These are phyloP conservation scores for Electrophaes corylata DNA, from an alignment of 2,888 invertebrate species.

Conservation along the genomic window DNA sequence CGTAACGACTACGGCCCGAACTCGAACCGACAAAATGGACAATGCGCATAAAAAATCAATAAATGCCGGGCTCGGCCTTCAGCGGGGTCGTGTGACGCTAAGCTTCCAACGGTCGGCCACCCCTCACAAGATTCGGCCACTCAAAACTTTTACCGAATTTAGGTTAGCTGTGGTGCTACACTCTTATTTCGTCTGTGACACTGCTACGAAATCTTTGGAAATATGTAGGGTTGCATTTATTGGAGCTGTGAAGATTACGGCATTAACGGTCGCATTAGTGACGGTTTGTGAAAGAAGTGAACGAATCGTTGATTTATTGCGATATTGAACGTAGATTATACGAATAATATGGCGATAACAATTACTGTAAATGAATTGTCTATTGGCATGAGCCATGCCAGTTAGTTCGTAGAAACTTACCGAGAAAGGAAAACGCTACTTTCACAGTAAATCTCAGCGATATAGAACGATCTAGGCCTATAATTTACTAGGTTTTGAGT, in stretches of 20 bases:
- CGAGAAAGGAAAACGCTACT: constrained; percentile 1
- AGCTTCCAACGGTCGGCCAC: constrained; percentile 23
- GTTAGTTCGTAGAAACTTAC: neutral
- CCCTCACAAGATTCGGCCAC: constrained; percentile 21
- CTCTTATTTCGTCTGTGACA: neutral
- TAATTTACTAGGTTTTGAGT: too few relatives aligned
- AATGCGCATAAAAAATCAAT: constrained; percentile 83
- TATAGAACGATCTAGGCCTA: neutral
- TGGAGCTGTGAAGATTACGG: constrained; percentile 1
- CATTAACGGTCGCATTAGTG: constrained; percentile 9
- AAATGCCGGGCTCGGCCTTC: constrained; percentile 79
- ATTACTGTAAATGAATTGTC: constrained; percentile 35
- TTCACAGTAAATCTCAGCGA: neutral
- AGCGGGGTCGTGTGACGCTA: constrained; percentile 62
- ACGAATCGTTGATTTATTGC: constrained; percentile 8
- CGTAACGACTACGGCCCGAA: constrained; percentile 43
- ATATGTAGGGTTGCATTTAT: constrained; percentile 9
- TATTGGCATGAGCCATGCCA: constrained; percentile 17
- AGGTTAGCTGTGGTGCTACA: constrained; percentile 17
- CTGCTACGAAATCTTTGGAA: constrained; percentile 3
- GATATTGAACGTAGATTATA: constrained; percentile 24
- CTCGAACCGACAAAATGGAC: constrained; percentile 64
- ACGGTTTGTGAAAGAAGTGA: constrained; percentile 9
- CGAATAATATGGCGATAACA: constrained; percentile 28
- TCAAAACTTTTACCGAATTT: constrained; percentile 26